Base-by-base conservation (phyloP, 2,113 vertebrate genomes). In the Melanerpes formicivorus region DNA sequence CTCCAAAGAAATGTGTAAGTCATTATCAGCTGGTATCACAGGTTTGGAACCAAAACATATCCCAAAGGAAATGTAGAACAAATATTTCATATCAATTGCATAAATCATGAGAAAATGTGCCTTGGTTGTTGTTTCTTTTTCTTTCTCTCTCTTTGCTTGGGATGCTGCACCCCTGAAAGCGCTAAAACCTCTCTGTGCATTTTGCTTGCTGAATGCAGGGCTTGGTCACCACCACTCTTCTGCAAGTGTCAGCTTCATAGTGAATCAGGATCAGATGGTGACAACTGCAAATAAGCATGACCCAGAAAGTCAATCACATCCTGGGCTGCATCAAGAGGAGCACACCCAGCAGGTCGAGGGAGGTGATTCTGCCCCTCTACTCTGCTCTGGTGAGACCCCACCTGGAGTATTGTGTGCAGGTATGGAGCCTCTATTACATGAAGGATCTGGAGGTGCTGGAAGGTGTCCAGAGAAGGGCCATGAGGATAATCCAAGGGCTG, bases 11-110 rank as follows among this genome's bases (percentile, higher is more conserved):
- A 97, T 87, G 88, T 95, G 95, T 84, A 96, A 90, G 72, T 88
- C 56, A 93, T 97, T 93, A 94, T 95, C 96, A 97, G 87, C 94
- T 97, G 95, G 86, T 93, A 95, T 96, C 87, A 34, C 79, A 87
- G 74, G 87, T 84, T 94, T 95, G 46, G 87, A 96, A 91, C 89
- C 90, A 73, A 91, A 96, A 50, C 11, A 87, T 65, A 81, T 87
- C 88, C 89, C 85, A 64, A 77, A 96, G 97, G 96, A 97, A 97
- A 96, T 97, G 81, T 95, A 93, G 84, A 96, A 93, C 93, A 96
- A 96, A 95, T 87, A 96, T 83, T 94, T 87, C 52, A 2, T 91
- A 94, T 91, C 87, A 72, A 78, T 79, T 52, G 34, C 87, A 81
- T 94, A 95, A 96, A 96, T 96, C 77, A 95, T 26, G n/a, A 89